Evolutionary conservation across 2,797 vertebrate species (phyloP).

Genomic region (Nasua narica): DNA sequence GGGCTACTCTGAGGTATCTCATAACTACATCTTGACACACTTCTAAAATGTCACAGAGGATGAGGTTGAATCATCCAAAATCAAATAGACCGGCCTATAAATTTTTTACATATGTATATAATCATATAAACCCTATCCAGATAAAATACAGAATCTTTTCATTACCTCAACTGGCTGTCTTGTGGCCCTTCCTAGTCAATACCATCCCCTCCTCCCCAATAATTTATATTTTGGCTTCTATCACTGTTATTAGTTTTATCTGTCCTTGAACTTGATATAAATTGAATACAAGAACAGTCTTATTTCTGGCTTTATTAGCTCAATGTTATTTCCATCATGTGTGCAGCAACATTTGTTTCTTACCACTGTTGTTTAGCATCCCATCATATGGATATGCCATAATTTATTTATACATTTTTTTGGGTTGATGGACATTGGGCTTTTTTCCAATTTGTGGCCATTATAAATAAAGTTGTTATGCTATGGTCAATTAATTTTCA

Average conservation of each 20-base stretch:
- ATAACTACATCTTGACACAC: not conserved
- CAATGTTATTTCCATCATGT: not conserved
- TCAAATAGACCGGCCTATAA: not conserved
- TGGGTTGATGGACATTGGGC: not conserved
- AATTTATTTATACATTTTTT: not conserved
- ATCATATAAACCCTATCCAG: not conserved
- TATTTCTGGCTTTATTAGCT: not conserved
- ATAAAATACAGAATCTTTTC: not conserved
- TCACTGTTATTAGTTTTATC: not conserved
- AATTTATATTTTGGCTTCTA: not conserved
- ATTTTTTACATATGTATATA: not conserved
- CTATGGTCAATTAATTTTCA: not conserved
- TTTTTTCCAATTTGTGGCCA: not conserved
- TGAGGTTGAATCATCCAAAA: not conserved
- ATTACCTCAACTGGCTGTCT: not conserved
- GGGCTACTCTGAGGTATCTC: not conserved
- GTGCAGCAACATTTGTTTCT: not conserved
- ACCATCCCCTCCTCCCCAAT: not conserved
- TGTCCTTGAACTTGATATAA: not conserved
- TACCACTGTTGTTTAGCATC: not conserved
- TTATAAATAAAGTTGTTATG: not conserved
- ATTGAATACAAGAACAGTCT: not conserved
- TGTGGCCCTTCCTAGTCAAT: not conserved
- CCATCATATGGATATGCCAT: not conserved
- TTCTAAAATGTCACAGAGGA: not conserved